Base-by-base conservation (phyloP, 1,140 invertebrate species). In the Drosophila arawakana region DNA sequence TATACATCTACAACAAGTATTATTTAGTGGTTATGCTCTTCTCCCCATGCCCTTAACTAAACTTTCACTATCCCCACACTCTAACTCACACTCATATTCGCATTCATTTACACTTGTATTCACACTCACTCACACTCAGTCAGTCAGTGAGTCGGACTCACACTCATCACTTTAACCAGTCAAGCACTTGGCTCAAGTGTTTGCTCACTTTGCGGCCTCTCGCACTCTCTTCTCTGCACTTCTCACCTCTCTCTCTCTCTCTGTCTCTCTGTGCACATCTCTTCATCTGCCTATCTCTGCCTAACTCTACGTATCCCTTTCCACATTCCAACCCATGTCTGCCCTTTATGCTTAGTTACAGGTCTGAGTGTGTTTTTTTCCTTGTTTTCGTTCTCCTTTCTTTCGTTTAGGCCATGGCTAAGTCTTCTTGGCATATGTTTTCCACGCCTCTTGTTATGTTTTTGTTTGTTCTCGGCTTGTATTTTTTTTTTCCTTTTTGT, bases 201-300 rank as follows among this genome's bases (percentile, higher is more conserved):
- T 86, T 86, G 82, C 80, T 86, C 82, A 88, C 82, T 86, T 86
- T 88, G 80, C 73, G 83, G 83, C 66, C 72, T 78, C 67, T 67
- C 63, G 25, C 46, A 8, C 50, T 49, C 57, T 39, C 57, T 10
- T 58, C 21, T 21, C 39, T 21, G 3, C 11, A 2, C 2, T 44
- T 15, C 11, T 13, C 15, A 30, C 7, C 39, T 37, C 30, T 4
- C 41, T 39, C 18, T 35, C 13, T 18, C n/a, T 13, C 11, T 50
- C 7, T 13, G 15, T 15, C 7, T 55, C 18, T 13, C 34, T 55
- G 3, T 11, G 8, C 15, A 4, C 55, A 3, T 43, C 21, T 46
- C 13, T 37, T 34, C 41, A 41, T 39, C 15, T 41, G n/a, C 13
- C 60, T 39, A 50, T 62, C 46, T 39, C 44, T 18, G 35, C 9